phyloP scores from a whole-genome alignment of 1,140 invertebrate genomes.

The Bathynomus jamesi region DNA sequence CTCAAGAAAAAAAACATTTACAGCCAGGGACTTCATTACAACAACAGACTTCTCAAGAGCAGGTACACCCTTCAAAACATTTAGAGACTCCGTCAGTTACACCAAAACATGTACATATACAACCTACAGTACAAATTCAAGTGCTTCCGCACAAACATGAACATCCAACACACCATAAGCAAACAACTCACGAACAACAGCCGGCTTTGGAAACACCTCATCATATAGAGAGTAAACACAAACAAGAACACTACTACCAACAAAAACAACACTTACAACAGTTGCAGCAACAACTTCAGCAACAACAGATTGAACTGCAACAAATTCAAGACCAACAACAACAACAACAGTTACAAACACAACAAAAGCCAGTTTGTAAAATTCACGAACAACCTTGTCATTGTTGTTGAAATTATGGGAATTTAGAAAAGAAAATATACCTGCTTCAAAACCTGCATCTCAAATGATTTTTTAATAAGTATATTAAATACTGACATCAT shows the following conservation, averaged over 20 bases:
- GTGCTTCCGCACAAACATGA: neutral
- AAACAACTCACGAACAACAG: neutral
- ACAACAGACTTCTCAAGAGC: slow-evolving; percentile 4
- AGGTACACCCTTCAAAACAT: neutral
- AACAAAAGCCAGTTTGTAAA: slow-evolving; percentile 34
- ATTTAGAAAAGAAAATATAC: neutral
- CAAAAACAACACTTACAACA: slow-evolving; percentile 27
- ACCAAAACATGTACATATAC: neutral
- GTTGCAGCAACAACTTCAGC: slow-evolving; percentile 17
- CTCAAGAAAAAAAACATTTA: slow-evolving; percentile 19
- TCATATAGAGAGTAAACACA: slow-evolving; percentile 3
- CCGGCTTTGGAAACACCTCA: neutral
- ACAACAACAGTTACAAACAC: slow-evolving; percentile 28
- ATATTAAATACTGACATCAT: neutral
- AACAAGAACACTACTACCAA: slow-evolving; percentile 19
- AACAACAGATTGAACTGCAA: slow-evolving; percentile 15
- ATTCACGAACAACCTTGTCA: slow-evolving; percentile 37
- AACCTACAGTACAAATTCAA: neutral
- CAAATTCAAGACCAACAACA: slow-evolving; percentile 10
- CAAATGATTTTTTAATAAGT: neutral
- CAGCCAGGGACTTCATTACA: slow-evolving; percentile 16
- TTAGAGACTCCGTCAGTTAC: too few relatives aligned
- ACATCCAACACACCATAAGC: neutral
- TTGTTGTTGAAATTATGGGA: slow-evolving; percentile 32
- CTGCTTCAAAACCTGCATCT: neutral